Base-by-base conservation (phyloP, 92 coral and sea anemone species). In the Actinostola sp. region DNA sequence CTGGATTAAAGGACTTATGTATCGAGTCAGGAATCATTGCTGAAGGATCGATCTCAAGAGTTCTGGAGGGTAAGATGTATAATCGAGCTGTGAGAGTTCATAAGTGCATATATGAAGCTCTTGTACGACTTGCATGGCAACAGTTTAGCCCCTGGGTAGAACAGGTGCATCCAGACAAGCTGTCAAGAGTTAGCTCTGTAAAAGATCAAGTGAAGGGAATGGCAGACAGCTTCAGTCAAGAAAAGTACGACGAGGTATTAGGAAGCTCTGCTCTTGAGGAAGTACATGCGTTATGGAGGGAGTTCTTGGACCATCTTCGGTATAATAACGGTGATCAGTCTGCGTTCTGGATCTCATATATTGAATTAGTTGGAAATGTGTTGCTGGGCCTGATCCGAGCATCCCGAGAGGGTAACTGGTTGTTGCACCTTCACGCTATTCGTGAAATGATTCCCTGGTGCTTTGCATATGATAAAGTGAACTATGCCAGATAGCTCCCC, bases 381-480 rank as follows among this genome's bases (percentile, higher is more conserved):
- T 56, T 70, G 1, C 58, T 79, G 9, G 80, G 60, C 31, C 80
- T 81, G 10, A 41, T 81, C 16, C 54, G 80, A 21, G 62, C 83
- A 5, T 83, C 83, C 44, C 61, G 79, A 31, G 83, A 85, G 38
- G 86, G 77, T 26, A 61, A 85, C 63, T 85, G 90, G 79, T 70
- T 32, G 52, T 66, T 79, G 26, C 82, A 85, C 67, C 82, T 73
- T 31, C 8, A 38, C 33, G 86, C 82, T 25, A 66, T 85, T 44
- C 76, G 70, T 26, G 26, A 39, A 63, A 79, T 79, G n/a, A n/a
- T n/a, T n/a, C n/a, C n/a, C n/a, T n/a, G n/a, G n/a, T n/a, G n/a
- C n/a, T n/a, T n/a, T n/a, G 90, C 86, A 1, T 85, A 79, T 34
- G 82, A 85, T 39, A 85, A 78, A 52, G 71, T 85, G 15, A 79